Conservation (phyloP, 2,113 vertebrate species). For the Nycticryphes semicollaris region DNA sequence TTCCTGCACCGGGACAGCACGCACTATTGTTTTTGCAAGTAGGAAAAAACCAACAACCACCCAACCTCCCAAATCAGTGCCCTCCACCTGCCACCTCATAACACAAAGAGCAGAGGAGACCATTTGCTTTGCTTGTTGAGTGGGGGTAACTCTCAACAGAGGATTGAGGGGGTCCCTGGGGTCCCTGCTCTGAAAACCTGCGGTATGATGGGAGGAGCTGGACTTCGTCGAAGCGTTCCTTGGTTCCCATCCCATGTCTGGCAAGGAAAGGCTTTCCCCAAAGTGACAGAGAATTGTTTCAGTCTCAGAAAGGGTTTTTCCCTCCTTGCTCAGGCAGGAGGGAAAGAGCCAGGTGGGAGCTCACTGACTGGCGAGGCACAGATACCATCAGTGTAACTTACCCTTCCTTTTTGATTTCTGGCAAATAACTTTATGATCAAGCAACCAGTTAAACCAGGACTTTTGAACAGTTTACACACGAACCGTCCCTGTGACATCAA, state of each 20-base stretch:
- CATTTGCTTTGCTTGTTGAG: fast-evolving
- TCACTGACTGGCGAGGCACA: neutral
- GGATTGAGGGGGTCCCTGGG: too few species aligned
- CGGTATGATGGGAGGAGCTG: neutral
- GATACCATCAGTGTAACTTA: fast-evolving
- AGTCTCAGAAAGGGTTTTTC: neutral
- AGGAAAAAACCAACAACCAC: neutral
- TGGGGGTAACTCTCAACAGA: fast-evolving
- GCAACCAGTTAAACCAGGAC: neutral
- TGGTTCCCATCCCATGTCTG: neutral
- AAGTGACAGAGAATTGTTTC: neutral
- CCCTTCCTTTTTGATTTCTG: neutral
- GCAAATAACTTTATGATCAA: neutral
- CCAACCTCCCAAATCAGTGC: neutral
- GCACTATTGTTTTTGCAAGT: neutral
- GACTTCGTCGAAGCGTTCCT: fast-evolving
- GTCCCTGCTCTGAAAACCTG: neutral
- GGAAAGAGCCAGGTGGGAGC: neutral
- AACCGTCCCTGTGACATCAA: neutral
- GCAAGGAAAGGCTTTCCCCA: neutral
- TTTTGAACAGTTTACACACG: neutral
- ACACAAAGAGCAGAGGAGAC: neutral
- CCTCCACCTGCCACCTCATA: neutral
- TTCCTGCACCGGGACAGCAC: neutral
- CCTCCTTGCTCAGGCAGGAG: neutral